phyloP scores from a whole-genome alignment of 2,113 vertebrate species.

The Panthera uncia region DNA sequence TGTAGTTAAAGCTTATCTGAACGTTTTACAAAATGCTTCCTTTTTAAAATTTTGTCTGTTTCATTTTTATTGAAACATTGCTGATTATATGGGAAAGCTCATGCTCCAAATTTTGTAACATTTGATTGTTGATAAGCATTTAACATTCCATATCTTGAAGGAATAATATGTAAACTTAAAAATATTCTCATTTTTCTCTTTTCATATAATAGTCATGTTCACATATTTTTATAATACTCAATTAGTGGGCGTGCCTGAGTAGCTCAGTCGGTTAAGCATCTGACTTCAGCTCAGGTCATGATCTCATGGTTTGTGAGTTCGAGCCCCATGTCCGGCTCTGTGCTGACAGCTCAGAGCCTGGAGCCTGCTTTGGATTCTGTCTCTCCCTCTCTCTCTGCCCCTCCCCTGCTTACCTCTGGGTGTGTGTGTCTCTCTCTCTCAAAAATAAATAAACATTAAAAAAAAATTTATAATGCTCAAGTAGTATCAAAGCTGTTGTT shows the following conservation, averaged over 20 bases:
- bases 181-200: slow-evolving; percentile 32
- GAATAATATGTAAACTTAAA: neutral
- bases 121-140: neutral
- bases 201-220: neutral
- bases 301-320: too few species aligned
- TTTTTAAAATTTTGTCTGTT: neutral
- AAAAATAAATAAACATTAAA: too few species aligned
- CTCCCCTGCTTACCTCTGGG: too few species aligned
- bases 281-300: too few species aligned
- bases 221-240: slow-evolving; percentile 20
- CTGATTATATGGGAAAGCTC: slow-evolving; percentile 13
- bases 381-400: too few species aligned
- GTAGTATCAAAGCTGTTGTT: neutral
- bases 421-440: too few species aligned
- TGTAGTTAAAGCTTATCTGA: slow-evolving; percentile 16
- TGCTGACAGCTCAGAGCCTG: too few species aligned
- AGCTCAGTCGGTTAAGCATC: too few species aligned
- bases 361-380: too few species aligned
- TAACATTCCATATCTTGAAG: neutral
- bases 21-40: neutral
- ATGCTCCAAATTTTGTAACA: neutral
- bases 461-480: neutral
- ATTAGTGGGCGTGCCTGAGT: neutral
- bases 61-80: slow-evolving; percentile 24
- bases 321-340: too few species aligned